Evolutionary conservation across 1,140 invertebrate species (phyloP).

Genomic region (Pogonomyrmex californicus): DNA sequence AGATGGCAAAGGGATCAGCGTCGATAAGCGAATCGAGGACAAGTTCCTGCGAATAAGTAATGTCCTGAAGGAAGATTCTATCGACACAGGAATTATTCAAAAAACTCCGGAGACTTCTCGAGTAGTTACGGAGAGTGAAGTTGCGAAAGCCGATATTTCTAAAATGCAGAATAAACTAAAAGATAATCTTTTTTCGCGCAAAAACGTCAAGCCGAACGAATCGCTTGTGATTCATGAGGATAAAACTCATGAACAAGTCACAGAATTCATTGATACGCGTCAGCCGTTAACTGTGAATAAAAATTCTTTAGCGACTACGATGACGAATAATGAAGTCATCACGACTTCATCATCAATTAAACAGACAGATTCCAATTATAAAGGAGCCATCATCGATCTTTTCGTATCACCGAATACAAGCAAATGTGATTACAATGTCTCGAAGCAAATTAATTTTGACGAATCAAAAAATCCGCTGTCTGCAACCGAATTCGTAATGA

Average conservation of each 20-base stretch:
- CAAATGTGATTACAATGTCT: background rate
- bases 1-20: conserved; percentile 35
- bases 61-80: conserved; percentile 66
- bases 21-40: conserved; percentile 76
- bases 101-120: conserved; percentile 7
- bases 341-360: background rate
- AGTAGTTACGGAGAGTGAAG: conserved; percentile 7
- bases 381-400: background rate
- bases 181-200: conserved; percentile 15
- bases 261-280: background rate
- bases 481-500: background rate
- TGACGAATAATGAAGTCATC: background rate
- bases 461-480: background rate
- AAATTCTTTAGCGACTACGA: background rate
- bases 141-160: background rate
- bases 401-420: background rate
- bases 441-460: background rate
- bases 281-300: background rate
- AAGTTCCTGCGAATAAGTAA: conserved; percentile 75
- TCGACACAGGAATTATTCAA: conserved; percentile 19
- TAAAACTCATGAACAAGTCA: background rate
- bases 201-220: background rate
- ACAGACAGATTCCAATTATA: background rate
- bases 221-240: background rate
- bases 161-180: background rate